phyloP scores from a whole-genome alignment of 2,797 vertebrate genomes.

The Trichosurus vulpecula region DNA sequence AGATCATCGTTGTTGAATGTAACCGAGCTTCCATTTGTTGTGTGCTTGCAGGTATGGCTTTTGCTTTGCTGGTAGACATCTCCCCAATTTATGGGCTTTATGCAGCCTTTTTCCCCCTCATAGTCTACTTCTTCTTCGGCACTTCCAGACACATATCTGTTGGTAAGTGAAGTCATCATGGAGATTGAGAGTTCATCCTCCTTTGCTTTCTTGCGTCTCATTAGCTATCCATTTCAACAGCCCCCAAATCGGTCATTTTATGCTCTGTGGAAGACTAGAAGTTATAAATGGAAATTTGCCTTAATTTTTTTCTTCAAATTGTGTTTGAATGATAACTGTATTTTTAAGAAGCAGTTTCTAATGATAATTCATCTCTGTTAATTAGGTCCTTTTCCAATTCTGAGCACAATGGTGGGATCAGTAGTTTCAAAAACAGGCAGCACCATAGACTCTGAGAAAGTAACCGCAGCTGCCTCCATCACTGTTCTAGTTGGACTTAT shows the following conservation, averaged over 20 bases:
- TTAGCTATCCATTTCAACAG: background rate
- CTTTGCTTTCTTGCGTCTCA: slow-evolving; percentile 18
- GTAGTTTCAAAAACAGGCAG: slow-evolving; percentile 88
- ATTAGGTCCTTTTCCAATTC: slow-evolving; percentile 94
- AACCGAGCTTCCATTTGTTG: background rate
- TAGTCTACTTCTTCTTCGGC: slow-evolving; percentile 95
- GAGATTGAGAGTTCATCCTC: background rate
- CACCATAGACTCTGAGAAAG: slow-evolving; percentile 81
- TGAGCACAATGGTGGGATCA: slow-evolving; percentile 95
- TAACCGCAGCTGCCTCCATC: slow-evolving; percentile 91
- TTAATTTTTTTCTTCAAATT: background rate
- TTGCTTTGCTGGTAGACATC: slow-evolving; percentile 92
- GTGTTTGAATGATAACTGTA: slow-evolving; percentile 2
- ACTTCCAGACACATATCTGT: slow-evolving; percentile 97
- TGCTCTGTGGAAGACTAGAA: background rate
- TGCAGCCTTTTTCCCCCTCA: slow-evolving; percentile 93
- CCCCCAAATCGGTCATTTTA: background rate
- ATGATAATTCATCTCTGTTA: slow-evolving; percentile 34
- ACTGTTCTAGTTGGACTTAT: slow-evolving; percentile 92
- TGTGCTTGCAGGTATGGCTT: slow-evolving; percentile 91
- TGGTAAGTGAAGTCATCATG: slow-evolving; percentile 86
- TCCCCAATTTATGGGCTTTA: slow-evolving; percentile 93
- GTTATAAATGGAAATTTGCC: background rate
- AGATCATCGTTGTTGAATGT: background rate
- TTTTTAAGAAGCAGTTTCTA: background rate